Base-by-base conservation (phyloP, 1,140 invertebrate genomes). In the Camponotus pennsylvanicus region DNA sequence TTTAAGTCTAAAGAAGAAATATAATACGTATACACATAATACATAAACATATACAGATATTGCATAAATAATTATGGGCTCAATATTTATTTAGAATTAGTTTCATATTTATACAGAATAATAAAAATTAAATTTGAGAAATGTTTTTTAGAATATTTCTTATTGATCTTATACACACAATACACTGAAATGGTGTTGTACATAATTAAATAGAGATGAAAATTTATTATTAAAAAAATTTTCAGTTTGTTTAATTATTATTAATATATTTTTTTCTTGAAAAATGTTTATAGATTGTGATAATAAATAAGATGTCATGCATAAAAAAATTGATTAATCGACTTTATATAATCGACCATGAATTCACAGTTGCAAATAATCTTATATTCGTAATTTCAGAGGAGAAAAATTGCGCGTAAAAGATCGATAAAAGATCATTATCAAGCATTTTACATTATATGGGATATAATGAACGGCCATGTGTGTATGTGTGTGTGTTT, bases 401-500 rank as follows among this genome's bases (percentile, higher is more conserved):
- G 0, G 49, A 52, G 1, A 21, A 42, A 71, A 3, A 55, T 8
- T 5, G 42, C 27, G 27, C 8, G 4, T n/a, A 11, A 57, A 69
- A 69, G 8, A 71, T 71, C 3, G 32, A 45, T 45, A 27, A 82
- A 82, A 71, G n/a, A 21, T 21, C 3, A 18, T 55, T n/a, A 59
- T 80, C 13, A 55, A 71, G 3, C 9, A 27, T 27, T 27, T 27
- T 27, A 27, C 27, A 27, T 27, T 27, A 1, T 27, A 27, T 1
- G 27, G 27, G 27, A 27, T 27, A 27, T 27, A 27, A 27, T 27
- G 55, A 63, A 64, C 32, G 37, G 55, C 49, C 21, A 18, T 77
- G 71, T 91, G 85, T 82, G 86, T 89, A 78, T 89, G 61, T 91
- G 82, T 88, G 49, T 75, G 13, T 63, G 34, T 77, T 77, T 66